Percentiles rank a stretch among this genome's conserved stretches.
phyloP scores from a whole-genome alignment of 2,797 vertebrate genomes.

The Numenius phaeopus region DNA sequence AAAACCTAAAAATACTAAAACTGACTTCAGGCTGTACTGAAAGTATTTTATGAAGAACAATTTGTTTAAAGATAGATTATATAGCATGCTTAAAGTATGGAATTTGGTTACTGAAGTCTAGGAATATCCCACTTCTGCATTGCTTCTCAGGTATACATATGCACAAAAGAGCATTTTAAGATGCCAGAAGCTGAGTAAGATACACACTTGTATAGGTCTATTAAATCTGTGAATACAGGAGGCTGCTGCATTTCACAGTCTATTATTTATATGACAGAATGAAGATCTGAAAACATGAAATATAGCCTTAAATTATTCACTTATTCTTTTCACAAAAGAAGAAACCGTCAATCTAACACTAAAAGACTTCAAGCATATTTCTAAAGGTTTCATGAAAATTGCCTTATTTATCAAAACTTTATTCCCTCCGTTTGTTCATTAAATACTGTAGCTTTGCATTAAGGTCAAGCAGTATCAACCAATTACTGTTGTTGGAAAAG shows the following conservation, averaged over 20 bases:
- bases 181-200: conserved; percentile 30
- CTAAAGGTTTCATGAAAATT: conserved; percentile 76
- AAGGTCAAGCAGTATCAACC: conserved; percentile 78
- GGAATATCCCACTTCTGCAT: neutral
- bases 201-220: conserved; percentile 39
- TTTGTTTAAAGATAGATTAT: conserved; percentile 32
- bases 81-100: neutral
- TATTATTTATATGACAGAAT: conserved; percentile 76
- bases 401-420: conserved; percentile 80
- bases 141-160: neutral
- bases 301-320: conserved; percentile 79
- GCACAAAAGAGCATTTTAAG: conserved; percentile 27
- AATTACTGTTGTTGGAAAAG: conserved; percentile 76
- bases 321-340: conserved; percentile 74
- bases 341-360: conserved; percentile 75
- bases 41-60: conserved; percentile 54
- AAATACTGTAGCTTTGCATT: conserved; percentile 74
- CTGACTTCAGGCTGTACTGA: neutral
- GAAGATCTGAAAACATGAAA: conserved; percentile 77
- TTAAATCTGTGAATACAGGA: conserved; percentile 52
- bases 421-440: conserved; percentile 78
- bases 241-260: conserved; percentile 70
- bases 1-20: neutral
- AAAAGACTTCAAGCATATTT: conserved; percentile 76
- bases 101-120: neutral